Evolutionary conservation across 2,888 invertebrate genomes (phyloP).

Genomic region (Lithophane semibrunnea): DNA sequence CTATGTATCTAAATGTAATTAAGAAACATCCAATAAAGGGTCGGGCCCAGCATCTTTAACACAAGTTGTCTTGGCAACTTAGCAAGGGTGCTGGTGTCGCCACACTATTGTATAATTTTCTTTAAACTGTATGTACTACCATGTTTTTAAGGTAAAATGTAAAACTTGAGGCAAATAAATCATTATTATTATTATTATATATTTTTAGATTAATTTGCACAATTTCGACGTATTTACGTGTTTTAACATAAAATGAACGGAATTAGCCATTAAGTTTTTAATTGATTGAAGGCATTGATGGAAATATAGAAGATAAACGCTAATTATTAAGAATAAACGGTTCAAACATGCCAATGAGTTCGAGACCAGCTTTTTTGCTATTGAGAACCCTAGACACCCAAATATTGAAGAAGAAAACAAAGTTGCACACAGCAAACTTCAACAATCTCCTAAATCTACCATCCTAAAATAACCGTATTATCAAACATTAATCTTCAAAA

Average conservation of each 20-base stretch:
- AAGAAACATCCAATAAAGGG: too few relatives aligned
- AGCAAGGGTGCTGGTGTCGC: too few relatives aligned
- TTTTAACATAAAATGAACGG: slow-evolving; percentile 7
- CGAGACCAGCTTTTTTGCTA: neutral
- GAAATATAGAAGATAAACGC: slow-evolving; percentile 33
- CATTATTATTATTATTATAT: too few relatives aligned
- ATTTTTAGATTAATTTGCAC: slow-evolving; percentile 44
- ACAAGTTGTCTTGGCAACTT: too few relatives aligned
- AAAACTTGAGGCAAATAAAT: too few relatives aligned
- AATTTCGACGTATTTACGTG: slow-evolving; percentile 47
- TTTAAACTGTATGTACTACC: too few relatives aligned
- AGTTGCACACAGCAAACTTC: neutral
- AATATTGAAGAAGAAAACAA: neutral
- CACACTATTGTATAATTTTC: too few relatives aligned
- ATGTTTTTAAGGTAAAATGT: too few relatives aligned
- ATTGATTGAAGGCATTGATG: slow-evolving; percentile 14
- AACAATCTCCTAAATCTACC: slow-evolving; percentile 16
- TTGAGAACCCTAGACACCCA: too few relatives aligned
- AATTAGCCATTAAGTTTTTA: slow-evolving; percentile 12
- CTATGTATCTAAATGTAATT: too few relatives aligned
- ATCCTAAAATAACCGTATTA: slow-evolving; percentile 36
- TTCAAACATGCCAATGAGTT: neutral
- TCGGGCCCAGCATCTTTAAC: too few relatives aligned
- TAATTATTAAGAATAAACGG: neutral
- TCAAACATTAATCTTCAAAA: slow-evolving; percentile 61